These are phyloP conservation scores for Tanypteryx hageni DNA, from an alignment of 2,888 invertebrate genomes.

Conservation along the genomic window DNA sequence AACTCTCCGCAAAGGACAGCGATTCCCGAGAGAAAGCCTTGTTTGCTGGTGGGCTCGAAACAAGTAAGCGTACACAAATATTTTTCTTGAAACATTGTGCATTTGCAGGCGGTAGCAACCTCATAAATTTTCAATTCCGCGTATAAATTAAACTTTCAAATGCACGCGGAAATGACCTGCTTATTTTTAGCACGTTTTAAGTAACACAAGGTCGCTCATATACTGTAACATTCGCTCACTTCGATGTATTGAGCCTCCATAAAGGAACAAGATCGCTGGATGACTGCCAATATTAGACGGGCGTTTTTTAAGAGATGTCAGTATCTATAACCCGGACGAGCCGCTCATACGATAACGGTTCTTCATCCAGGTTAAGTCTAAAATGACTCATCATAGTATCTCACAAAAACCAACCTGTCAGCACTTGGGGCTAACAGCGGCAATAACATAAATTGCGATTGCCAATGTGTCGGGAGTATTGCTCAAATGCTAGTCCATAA, in stretches of 20 bases:
- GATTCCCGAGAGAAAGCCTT: no score
- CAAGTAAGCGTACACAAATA: no score
- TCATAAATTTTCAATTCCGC: not conserved
- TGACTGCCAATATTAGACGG: not conserved
- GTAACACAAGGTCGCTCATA: conserved; percentile 22
- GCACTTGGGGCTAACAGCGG: not conserved
- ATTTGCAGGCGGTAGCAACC: not conserved
- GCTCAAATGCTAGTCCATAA: no score
- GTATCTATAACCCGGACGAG: not conserved
- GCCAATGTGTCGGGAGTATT: not conserved
- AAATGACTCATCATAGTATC: conserved; percentile 6
- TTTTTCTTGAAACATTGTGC: not conserved
- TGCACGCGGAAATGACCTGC: conserved; percentile 17
- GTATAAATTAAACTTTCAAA: not conserved
- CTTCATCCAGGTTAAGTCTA: conserved; percentile 27
- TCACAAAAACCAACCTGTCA: not conserved
- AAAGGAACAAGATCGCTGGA: not conserved
- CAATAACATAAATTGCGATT: not conserved
- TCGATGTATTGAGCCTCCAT: not conserved
- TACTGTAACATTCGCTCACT: conserved; percentile 1
- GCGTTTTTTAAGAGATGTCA: not conserved
- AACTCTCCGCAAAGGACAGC: no score
- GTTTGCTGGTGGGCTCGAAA: no score
- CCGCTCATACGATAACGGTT: not conserved
- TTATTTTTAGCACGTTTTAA: not conserved